Evolutionary conservation across 2,113 vertebrate genomes (phyloP).

Genomic region (Poeciliopsis retropinna): DNA sequence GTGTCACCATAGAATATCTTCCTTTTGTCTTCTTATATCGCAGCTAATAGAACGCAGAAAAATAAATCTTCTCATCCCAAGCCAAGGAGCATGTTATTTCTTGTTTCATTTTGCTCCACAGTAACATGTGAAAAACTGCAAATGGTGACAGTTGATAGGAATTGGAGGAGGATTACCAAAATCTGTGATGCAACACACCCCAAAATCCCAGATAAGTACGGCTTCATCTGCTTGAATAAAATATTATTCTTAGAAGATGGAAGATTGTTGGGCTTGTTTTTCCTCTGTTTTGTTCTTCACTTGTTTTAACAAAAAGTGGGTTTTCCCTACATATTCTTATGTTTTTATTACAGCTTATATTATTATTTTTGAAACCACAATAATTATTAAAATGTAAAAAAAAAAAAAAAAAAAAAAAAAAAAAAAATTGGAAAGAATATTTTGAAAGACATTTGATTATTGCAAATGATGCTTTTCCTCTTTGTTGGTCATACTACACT

Average conservation of each 20-base stretch:
- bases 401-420: no score
- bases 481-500: constrained; percentile 4
- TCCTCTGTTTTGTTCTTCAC: neutral
- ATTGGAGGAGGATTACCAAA: constrained; percentile 31
- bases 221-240: constrained; percentile 1
- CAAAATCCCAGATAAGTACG: constrained; percentile 23
- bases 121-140: constrained; percentile 8
- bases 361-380: no score
- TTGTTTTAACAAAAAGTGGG: neutral
- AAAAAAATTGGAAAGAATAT: neutral
- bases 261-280: neutral
- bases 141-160: constrained; percentile 26
- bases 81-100: constrained; percentile 34
- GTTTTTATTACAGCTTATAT: no score
- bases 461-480: neutral
- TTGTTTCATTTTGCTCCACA: constrained; percentile 6
- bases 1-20: neutral
- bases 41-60: constrained; percentile 15
- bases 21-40: constrained; percentile 18
- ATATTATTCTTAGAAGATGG: neutral
- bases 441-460: neutral
- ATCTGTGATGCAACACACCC: constrained; percentile 35
- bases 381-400: neutral
- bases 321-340: neutral
- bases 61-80: constrained; percentile 10